Percentiles rank a stretch among this genome's conserved stretches.
phyloP scores from a whole-genome alignment of 2,888 invertebrate species.

The Leptinotarsa juncta region DNA sequence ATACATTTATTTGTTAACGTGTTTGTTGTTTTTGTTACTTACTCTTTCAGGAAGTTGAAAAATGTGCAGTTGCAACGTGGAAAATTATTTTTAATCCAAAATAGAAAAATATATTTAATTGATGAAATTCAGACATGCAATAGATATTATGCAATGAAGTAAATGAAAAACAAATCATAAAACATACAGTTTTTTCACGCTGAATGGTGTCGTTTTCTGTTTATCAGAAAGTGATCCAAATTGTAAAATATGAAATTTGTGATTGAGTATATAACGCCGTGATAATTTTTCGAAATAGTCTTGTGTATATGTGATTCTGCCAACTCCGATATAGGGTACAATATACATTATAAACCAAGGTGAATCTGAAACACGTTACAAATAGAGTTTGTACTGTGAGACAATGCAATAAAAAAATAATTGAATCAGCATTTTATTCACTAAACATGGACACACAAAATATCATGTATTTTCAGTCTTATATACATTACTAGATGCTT shows the following conservation, averaged over 20 bases:
- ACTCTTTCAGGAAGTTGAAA: too few relatives aligned
- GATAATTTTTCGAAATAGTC: neutral
- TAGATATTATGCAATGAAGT: too few relatives aligned
- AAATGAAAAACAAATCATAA: too few relatives aligned
- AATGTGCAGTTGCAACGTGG: too few relatives aligned
- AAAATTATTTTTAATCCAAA: too few relatives aligned
- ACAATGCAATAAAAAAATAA: slow-evolving; percentile 47
- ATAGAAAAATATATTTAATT: too few relatives aligned
- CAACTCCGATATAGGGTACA: neutral
- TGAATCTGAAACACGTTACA: slow-evolving; percentile 22
- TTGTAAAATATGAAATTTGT: neutral
- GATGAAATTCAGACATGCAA: too few relatives aligned
- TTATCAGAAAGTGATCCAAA: too few relatives aligned
- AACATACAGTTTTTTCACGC: too few relatives aligned
- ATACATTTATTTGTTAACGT: too few relatives aligned
- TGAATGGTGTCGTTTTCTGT: too few relatives aligned
- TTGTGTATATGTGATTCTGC: neutral
- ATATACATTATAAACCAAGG: slow-evolving; percentile 4
- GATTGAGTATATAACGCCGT: neutral
- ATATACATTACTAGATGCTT: slow-evolving; percentile 59
- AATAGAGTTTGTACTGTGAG: slow-evolving; percentile 50
- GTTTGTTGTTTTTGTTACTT: too few relatives aligned
- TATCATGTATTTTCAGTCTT: slow-evolving; percentile 60
- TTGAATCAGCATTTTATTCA: slow-evolving; percentile 50
- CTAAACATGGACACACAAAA: slow-evolving; percentile 57